Evolutionary conservation across 1,140 invertebrate genomes (phyloP).

Genomic region (Meteorus sp.): DNA sequence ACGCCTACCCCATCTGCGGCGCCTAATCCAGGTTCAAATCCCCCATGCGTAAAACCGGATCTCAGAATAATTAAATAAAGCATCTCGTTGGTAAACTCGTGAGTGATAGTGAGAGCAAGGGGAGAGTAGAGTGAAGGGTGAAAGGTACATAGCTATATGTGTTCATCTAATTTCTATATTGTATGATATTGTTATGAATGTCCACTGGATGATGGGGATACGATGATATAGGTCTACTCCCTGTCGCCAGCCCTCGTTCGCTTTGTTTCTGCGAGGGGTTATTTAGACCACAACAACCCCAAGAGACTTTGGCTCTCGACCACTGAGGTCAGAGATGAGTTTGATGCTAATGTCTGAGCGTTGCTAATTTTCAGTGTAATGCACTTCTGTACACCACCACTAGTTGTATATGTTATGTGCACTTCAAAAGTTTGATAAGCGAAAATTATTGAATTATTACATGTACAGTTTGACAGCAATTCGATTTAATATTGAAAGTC

Average conservation of each 20-base stretch:
- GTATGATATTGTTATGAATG: background rate
- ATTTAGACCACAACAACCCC: constrained; percentile 31
- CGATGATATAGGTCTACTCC: background rate
- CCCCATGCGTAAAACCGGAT: constrained; percentile 49
- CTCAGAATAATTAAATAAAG: constrained; percentile 56
- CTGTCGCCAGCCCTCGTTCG: too few relatives aligned
- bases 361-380: constrained; percentile 38
- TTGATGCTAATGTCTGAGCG: constrained; percentile 41
- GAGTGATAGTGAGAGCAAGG: too few relatives aligned
- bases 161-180: too few relatives aligned
- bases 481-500: too few relatives aligned
- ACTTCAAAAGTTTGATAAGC: too few relatives aligned
- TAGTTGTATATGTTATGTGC: too few relatives aligned
- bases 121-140: too few relatives aligned
- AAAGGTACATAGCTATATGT: too few relatives aligned
- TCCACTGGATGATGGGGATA: background rate
- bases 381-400: background rate
- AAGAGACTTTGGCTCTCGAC: constrained; percentile 30
- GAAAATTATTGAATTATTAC: too few relatives aligned
- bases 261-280: constrained; percentile 26
- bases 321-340: constrained; percentile 42
- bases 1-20: constrained; percentile 49
- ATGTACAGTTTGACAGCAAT: too few relatives aligned
- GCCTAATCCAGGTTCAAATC: constrained; percentile 42
- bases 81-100: background rate